Evolutionary conservation across 2,888 invertebrate genomes (phyloP).

Genomic region (Protophormia terraenovae): DNA sequence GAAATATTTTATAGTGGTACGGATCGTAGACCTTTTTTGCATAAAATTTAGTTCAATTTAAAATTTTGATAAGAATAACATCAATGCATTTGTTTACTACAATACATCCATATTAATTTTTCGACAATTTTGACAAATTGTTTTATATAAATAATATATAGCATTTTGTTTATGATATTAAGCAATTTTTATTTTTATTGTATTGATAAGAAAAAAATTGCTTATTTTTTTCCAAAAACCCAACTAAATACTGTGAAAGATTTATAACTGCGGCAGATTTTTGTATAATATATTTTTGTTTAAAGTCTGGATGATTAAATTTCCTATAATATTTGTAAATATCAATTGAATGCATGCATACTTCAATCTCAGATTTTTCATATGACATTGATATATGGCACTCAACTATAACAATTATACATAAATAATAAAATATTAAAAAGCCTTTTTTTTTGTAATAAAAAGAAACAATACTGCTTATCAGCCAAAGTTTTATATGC

Average conservation of each 20-base stretch:
- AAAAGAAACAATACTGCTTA: slow-evolving; percentile 20
- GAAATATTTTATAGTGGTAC: too few relatives aligned
- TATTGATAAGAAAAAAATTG: not conserved
- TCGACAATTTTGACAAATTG: not conserved
- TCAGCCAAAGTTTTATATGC: slow-evolving; percentile 5
- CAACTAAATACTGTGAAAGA: not conserved
- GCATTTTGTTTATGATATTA: not conserved
- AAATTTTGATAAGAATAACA: not conserved
- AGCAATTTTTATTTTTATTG: not conserved
- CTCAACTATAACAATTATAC: slow-evolving; percentile 17
- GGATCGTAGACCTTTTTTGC: too few relatives aligned
- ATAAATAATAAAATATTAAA: not conserved
- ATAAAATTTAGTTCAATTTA: too few relatives aligned
- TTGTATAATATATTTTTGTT: not conserved
- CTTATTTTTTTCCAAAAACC: not conserved
- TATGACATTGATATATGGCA: slow-evolving; percentile 28
- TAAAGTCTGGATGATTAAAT: not conserved
- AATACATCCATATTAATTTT: not conserved
- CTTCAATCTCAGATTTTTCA: not conserved
- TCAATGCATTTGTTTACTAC: not conserved
- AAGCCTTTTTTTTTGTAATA: slow-evolving; percentile 9
- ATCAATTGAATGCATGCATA: too few relatives aligned
- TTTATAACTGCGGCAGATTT: not conserved
- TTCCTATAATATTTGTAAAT: not conserved
- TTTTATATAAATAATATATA: not conserved